Evolutionary conservation across 2,888 invertebrate genomes (phyloP), one percentile per base, ranked within the genome.

Genomic region (Temnothorax rugatulus): DNA sequence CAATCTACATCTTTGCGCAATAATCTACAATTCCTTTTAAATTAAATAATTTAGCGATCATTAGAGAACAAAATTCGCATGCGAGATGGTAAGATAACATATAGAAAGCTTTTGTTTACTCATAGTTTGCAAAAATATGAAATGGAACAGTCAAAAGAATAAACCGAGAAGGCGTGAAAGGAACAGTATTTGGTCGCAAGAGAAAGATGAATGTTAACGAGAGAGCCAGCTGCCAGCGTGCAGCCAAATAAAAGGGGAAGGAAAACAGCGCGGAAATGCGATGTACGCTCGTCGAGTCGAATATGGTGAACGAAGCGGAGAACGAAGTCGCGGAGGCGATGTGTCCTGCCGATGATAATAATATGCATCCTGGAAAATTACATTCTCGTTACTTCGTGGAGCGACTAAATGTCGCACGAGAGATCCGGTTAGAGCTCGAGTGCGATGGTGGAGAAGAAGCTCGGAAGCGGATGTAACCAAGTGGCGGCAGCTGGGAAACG

Each of bases 301-400:
- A 83, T 84, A 71, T 52, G 74, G 73, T 25, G 74, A 82, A 77
- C 15, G 54, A 15, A 38, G 21, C 75, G 73, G 61, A 38, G 63
- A 79, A 86, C 82, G 71, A 71, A 64, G 69, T 52, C 25, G 29
- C 15, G 59, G 41, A 47, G 73, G 34, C 74, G 57, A 68, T 64
- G 83, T 84, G 85, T 89, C 82, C 88, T 81, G 86, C 59, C 87
- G 84, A 85, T 86, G 84, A 88, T 87, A 84, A 90, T 90, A 89
- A 89, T 89, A 86, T 85, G 84, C 84, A 81, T 82, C 84, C 89
- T 88, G 88, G 90, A 90, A 90, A 90, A 90, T 90, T 90, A 90
- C 87, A 86, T 90, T 81, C 88, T 86, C 86, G 89, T 88, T 84
- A 89, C 82, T 90, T 87, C 82, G 34, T 61, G 13, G 61, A n/a